Evolutionary conservation across 2,113 vertebrate genomes (phyloP).

Genomic region (Strigops habroptila): DNA sequence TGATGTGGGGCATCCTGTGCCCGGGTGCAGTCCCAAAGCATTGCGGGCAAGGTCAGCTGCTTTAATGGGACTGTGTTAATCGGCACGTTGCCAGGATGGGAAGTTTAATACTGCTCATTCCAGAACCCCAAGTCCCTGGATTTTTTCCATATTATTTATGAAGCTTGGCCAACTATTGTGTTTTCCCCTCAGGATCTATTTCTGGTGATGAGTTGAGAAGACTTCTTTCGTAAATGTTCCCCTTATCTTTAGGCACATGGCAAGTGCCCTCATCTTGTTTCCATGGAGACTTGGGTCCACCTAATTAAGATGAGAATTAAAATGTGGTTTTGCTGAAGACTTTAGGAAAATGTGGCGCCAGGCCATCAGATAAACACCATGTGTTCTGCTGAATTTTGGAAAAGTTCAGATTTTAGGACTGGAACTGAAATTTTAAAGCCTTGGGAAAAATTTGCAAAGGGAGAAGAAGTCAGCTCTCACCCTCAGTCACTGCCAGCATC

Average conservation of each 20-base stretch:
- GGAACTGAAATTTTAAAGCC: background rate
- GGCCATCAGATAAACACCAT: background rate
- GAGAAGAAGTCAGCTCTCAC: background rate
- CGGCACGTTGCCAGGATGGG: background rate
- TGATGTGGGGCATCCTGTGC: background rate
- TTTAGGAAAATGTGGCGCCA: background rate
- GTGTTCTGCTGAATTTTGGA: background rate
- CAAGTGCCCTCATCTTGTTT: background rate
- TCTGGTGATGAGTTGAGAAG: slow-evolving; percentile 17
- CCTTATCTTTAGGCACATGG: background rate
- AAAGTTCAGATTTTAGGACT: background rate
- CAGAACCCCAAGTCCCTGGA: slow-evolving; percentile 42
- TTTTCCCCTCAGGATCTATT: slow-evolving; percentile 25
- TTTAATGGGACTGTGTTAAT: background rate
- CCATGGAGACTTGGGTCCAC: background rate
- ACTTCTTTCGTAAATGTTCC: background rate
- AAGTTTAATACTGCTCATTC: background rate
- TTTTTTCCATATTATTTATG: slow-evolving; percentile 40
- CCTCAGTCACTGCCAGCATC: background rate
- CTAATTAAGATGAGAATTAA: background rate
- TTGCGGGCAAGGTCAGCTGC: background rate
- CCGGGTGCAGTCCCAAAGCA: background rate
- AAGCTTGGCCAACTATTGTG: slow-evolving; percentile 19
- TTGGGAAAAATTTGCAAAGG: background rate
- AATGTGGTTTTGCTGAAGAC: background rate